Evolutionary conservation across 2,113 vertebrate species (phyloP), one percentile per base, ranked within the genome.

Genomic region (Bubo bubo): DNA sequence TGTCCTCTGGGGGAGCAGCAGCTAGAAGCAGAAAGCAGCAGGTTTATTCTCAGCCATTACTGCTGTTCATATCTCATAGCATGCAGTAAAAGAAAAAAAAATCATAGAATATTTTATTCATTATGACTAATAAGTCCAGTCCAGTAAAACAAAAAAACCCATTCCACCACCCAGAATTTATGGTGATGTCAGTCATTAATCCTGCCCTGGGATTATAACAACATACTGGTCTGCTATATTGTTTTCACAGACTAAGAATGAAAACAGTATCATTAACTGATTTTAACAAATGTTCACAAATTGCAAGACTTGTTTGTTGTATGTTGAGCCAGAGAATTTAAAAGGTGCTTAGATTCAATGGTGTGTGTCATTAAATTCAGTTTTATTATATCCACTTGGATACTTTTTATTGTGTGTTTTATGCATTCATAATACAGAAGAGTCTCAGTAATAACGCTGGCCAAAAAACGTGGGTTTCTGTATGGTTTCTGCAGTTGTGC

Each of bases 311-410:
- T 66, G 72, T 88, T 83, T 73, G 74, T 73, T 60, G 45, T 73
- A 39, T 35, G 43, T 50, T 35, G 66, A 88, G 52, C 50, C 37
- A 23, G 72, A 72, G 85, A 71, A 72, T 88, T 88, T 77, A 52
- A 59, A 88, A 58, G 77, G 71, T 71, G 63, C 71, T 88, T 43
- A 59, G 56, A 45, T 32, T 58, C 79, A 77, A 32, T 66, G 39
- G 37, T 45, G 43, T 47, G 64, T 83, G 37, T 83, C 72, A 72
- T 88, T 83, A 88, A 88, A 79, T 93, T 77, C 91, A 47, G 64
- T n/a, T 93, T 88, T 77, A 58, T 59, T 83, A 39, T 83, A 88
- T 59, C 58, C 52, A 88, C 85, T 77, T 53, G 91, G 66, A n/a
- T 83, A 66, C 58, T 72, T 66, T 79, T 93, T 59, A 93, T 30